Evolutionary conservation across 2,888 invertebrate species (phyloP).

Genomic region (Hypena proboscidalis): DNA sequence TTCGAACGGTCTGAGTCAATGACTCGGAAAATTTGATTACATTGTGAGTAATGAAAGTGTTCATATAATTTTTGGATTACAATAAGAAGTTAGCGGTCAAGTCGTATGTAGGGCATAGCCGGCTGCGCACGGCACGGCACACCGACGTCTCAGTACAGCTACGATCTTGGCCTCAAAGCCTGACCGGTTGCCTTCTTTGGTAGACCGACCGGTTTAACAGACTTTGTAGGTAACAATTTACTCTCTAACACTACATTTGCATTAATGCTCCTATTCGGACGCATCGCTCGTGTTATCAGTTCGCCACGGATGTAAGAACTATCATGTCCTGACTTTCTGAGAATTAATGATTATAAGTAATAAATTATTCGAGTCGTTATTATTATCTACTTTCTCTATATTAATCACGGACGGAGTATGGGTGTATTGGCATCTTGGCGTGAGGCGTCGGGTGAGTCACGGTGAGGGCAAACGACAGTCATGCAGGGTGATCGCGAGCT

Average conservation of each 20-base stretch:
- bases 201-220: conserved; percentile 73
- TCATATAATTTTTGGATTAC: conserved; percentile 1
- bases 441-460: conserved; percentile 43
- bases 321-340: conserved; percentile 42
- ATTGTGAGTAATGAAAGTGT: conserved; percentile 11
- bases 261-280: conserved; percentile 35
- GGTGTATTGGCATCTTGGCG: conserved; percentile 58
- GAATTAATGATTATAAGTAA: conserved; percentile 49
- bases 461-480: conserved; percentile 46
- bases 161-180: conserved; percentile 75
- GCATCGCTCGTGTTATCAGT: conserved; percentile 36
- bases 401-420: conserved; percentile 65
- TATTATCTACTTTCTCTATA: conserved; percentile 60
- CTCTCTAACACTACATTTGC: conserved; percentile 58
- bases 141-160: conserved; percentile 39
- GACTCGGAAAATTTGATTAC: neutral
- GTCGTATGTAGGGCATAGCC: conserved; percentile 66
- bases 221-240: conserved; percentile 64
- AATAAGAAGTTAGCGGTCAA: conserved; percentile 48
- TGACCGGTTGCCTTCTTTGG: conserved; percentile 80
- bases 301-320: conserved; percentile 37
- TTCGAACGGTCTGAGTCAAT: no score
- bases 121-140: conserved; percentile 38
- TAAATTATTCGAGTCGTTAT: conserved; percentile 55
- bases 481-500: conserved; percentile 55